Conservation (phyloP, 64 coral and sea anemone species). For the Montipora sp. region DNA sequence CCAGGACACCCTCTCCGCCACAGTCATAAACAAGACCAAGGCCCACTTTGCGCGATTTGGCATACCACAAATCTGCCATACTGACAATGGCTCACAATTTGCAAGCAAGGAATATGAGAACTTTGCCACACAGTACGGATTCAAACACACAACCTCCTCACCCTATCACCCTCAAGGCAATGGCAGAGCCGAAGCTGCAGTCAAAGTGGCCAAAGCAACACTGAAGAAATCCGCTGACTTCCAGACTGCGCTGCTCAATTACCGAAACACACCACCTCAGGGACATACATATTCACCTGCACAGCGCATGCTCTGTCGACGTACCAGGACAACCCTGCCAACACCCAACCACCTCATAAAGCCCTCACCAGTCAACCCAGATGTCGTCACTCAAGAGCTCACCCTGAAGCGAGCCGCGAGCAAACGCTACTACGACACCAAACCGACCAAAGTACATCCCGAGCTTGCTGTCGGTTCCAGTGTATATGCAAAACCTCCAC, state of each 20-base stretch:
- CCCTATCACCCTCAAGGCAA: conserved; percentile 18
- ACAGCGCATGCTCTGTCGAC: conserved; percentile 27
- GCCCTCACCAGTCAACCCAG: not conserved
- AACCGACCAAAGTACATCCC: not conserved
- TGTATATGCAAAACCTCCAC: conserved; percentile 17
- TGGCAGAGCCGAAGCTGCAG: conserved; percentile 22
- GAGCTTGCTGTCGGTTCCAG: not conserved
- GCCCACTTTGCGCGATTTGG: too few species aligned
- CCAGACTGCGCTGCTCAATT: conserved; percentile 42
- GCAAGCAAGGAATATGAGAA: not conserved
- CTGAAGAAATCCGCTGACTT: conserved; percentile 21
- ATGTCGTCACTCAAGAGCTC: not conserved
- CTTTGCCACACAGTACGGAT: too few species aligned
- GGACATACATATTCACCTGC: conserved; percentile 61
- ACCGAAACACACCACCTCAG: conserved; percentile 65
- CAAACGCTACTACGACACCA: conserved; percentile 19
- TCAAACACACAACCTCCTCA: too few species aligned
- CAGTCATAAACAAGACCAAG: too few species aligned
- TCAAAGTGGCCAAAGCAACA: conserved; percentile 35
- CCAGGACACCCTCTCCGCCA: conserved; percentile 15
- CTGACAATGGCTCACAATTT: conserved; percentile 71
- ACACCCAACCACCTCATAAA: conserved; percentile 10
- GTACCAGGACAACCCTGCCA: conserved; percentile 24
- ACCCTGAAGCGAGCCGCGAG: not conserved
- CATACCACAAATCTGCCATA: conserved; percentile 35